These are phyloP conservation scores for Potorous gilbertii DNA, from an alignment of 2,797 vertebrate species.

Conservation along the genomic window DNA sequence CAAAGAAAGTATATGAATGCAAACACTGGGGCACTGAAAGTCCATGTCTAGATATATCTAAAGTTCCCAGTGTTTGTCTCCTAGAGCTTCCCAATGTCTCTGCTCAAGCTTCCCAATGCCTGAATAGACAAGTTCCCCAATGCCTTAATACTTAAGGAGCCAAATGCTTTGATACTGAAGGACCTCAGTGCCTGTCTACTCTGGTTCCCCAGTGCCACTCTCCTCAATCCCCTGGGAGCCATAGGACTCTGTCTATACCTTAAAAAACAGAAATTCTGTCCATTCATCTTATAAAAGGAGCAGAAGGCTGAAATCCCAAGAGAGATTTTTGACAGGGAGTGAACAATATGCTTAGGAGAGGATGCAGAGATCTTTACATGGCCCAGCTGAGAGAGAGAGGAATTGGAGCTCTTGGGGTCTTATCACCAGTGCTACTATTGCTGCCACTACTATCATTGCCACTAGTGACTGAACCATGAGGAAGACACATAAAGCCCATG, in stretches of 20 bases:
- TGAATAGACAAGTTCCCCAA: too few species aligned
- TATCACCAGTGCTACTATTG: not conserved
- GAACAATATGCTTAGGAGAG: not conserved
- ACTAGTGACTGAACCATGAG: not conserved
- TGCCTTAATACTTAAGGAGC: too few species aligned
- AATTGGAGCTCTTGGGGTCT: not conserved
- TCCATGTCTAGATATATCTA: not conserved
- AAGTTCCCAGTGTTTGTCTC: not conserved
- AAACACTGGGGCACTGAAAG: not conserved
- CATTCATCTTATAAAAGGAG: not conserved
- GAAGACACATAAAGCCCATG: not conserved
- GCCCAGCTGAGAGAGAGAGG: not conserved
- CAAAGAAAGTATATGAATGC: not conserved
- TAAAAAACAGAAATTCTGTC: not conserved
- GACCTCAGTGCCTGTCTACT: not conserved
- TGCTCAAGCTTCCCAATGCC: too few species aligned
- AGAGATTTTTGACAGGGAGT: not conserved
- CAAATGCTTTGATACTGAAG: too few species aligned
- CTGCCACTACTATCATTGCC: not conserved
- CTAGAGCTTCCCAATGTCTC: not conserved
- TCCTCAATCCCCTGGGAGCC: not conserved
- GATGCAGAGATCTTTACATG: not conserved
- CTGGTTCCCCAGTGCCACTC: not conserved
- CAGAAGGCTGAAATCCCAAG: not conserved
- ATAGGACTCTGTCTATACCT: not conserved